Percentiles rank a stretch among this genome's conserved stretches.
Evolutionary conservation across 2,113 vertebrate species (phyloP).

Genomic region (Tinamus guttatus): DNA sequence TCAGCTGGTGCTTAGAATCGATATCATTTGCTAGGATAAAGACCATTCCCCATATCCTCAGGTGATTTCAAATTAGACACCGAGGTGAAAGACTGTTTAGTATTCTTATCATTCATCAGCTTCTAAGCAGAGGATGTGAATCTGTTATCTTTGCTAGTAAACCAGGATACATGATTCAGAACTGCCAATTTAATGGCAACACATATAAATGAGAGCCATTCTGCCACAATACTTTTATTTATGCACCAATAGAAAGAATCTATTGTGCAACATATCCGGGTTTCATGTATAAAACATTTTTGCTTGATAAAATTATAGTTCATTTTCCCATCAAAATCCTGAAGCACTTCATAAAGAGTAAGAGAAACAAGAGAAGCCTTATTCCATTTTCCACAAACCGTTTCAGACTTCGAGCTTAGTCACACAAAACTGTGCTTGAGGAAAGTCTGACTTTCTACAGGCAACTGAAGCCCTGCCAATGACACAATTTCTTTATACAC

Average conservation of each 20-base stretch:
- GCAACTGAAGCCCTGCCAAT: conserved; percentile 28
- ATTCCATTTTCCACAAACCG: conserved; percentile 18
- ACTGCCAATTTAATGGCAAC: background rate
- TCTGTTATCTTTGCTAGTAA: background rate
- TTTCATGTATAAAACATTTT: conserved; percentile 11
- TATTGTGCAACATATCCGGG: background rate
- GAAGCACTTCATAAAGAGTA: conserved; percentile 50
- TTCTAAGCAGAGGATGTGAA: background rate
- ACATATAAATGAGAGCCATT: conserved; percentile 14
- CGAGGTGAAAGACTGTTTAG: conserved; percentile 7
- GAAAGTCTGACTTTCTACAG: conserved; percentile 25
- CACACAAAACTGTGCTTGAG: conserved; percentile 11
- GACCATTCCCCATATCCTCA: background rate
- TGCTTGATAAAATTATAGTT: conserved; percentile 51
- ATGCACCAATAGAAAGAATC: conserved; percentile 32
- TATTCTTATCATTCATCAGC: background rate
- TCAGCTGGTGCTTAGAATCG: background rate
- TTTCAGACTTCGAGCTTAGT: conserved; percentile 30
- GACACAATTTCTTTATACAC: background rate
- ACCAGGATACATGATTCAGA: conserved; percentile 9
- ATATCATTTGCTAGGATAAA: background rate
- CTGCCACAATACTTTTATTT: conserved; percentile 44
- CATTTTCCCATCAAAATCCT: conserved; percentile 58
- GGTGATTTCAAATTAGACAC: background rate
- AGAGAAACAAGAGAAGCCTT: conserved; percentile 61